phyloP scores from a whole-genome alignment of 2,888 invertebrate species.

The Drosophila melanosoma region DNA sequence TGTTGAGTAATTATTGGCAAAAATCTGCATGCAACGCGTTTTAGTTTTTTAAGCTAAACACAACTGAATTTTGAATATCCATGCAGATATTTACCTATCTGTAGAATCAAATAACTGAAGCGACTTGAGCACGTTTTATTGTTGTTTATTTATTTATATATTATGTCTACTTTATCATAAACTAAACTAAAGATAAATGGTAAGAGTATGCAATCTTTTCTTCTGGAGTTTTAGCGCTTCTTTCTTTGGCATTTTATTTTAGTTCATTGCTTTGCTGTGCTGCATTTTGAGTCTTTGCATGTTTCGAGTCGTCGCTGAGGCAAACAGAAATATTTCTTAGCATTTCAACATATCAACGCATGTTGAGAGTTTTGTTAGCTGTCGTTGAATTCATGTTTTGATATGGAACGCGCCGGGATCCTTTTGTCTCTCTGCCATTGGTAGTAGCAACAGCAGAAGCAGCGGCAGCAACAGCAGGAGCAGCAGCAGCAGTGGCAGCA shows the following conservation, averaged over 20 bases:
- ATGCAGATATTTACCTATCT: too few relatives aligned
- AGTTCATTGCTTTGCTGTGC: slow-evolving; percentile 45
- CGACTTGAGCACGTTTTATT: too few relatives aligned
- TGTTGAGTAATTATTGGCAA: background rate
- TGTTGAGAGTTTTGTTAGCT: slow-evolving; percentile 82
- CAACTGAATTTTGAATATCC: background rate
- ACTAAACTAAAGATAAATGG: too few relatives aligned
- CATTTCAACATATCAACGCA: slow-evolving; percentile 81
- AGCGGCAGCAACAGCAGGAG: slow-evolving; percentile 17
- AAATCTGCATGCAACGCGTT: background rate
- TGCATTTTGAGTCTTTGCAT: slow-evolving; percentile 60
- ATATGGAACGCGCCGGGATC: slow-evolving; percentile 82
- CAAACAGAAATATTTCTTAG: slow-evolving; percentile 70
- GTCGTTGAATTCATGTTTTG: slow-evolving; percentile 82
- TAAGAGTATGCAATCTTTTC: slow-evolving; percentile 19
- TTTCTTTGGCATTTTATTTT: slow-evolving; percentile 29
- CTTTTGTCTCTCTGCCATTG: slow-evolving; percentile 70
- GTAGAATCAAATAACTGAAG: too few relatives aligned
- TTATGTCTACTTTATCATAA: too few relatives aligned
- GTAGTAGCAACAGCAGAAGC: too few relatives aligned
- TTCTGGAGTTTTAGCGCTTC: background rate
- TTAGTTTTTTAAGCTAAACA: background rate
- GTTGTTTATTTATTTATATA: too few relatives aligned
- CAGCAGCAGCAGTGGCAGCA: background rate
- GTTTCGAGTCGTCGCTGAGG: slow-evolving; percentile 49